Percentiles rank a stretch among this genome's conserved stretches.
Evolutionary conservation across 2,113 vertebrate genomes (phyloP).

Genomic region (Turnix velox): DNA sequence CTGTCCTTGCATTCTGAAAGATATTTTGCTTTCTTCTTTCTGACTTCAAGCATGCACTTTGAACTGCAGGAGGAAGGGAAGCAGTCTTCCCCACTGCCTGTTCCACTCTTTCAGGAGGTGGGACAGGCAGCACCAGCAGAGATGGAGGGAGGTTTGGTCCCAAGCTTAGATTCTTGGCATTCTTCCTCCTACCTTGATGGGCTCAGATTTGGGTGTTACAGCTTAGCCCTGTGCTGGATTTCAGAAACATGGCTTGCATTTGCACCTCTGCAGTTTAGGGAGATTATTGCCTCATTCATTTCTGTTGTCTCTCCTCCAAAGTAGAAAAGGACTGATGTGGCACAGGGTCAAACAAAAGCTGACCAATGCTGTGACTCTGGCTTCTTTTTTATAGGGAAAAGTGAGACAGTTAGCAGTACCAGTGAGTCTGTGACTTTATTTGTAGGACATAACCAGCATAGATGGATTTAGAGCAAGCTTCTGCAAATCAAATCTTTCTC

Average conservation of each 20-base stretch:
- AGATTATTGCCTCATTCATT: not conserved
- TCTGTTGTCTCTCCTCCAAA: not conserved
- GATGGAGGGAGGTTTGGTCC: not conserved
- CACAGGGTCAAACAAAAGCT: not conserved
- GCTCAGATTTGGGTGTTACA: not conserved
- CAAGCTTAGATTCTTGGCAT: not conserved
- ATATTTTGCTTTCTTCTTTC: not conserved
- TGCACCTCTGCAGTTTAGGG: not conserved
- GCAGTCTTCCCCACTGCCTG: rapidly evolving
- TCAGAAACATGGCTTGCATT: not conserved
- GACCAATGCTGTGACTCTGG: not conserved
- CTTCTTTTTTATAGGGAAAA: not conserved
- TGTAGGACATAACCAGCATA: not conserved
- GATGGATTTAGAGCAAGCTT: not conserved
- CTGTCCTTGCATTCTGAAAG: not conserved
- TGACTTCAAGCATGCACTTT: not conserved
- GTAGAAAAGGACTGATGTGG: not conserved
- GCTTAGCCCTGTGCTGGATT: not conserved
- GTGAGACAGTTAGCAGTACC: not conserved
- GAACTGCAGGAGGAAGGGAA: not conserved
- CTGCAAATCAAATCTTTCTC: not conserved
- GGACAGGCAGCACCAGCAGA: not conserved
- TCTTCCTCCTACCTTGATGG: not conserved
- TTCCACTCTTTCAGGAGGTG: not conserved
- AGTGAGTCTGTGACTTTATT: not conserved